These are phyloP conservation scores for Diloba caeruleocephala DNA, from an alignment of 2,888 invertebrate species.

Conservation along the genomic window DNA sequence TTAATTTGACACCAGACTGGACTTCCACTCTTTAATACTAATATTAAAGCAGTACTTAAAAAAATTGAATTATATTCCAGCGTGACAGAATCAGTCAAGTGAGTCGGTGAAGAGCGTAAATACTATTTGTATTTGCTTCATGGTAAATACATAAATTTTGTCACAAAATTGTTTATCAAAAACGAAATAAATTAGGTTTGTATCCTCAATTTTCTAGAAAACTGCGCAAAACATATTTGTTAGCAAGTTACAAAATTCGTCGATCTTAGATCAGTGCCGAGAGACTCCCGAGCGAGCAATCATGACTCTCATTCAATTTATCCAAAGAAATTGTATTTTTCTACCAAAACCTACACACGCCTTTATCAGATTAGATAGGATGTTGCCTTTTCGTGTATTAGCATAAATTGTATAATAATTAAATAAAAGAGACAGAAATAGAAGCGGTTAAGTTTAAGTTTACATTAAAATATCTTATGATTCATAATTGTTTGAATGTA, in stretches of 20 bases:
- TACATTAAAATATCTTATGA: no score
- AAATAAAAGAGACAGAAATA: constrained; percentile 16
- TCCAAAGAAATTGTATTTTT: constrained; percentile 49
- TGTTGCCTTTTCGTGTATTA: constrained; percentile 36
- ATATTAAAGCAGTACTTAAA: no score
- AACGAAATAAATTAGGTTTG: neutral
- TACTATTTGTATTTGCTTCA: no score
- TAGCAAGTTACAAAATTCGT: constrained; percentile 31
- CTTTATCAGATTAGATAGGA: constrained; percentile 41
- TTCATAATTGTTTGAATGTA: no score
- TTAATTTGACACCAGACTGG: no score
- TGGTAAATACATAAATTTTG: no score
- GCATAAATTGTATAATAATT: constrained; percentile 45
- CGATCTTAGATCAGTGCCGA: constrained; percentile 36
- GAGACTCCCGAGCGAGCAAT: constrained; percentile 47
- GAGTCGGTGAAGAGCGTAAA: no score
- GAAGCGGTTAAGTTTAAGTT: no score
- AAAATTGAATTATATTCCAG: no score
- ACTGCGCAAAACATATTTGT: constrained; percentile 25
- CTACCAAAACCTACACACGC: constrained; percentile 20
- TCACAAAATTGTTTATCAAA: neutral
- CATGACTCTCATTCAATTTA: constrained; percentile 55
- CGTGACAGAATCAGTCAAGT: no score
- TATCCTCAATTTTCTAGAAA: constrained; percentile 8
- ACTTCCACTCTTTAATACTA: no score